Evolutionary conservation across 2,113 vertebrate species (phyloP), one percentile per base, ranked within the genome.

Genomic region (Ceyx melanurus): DNA sequence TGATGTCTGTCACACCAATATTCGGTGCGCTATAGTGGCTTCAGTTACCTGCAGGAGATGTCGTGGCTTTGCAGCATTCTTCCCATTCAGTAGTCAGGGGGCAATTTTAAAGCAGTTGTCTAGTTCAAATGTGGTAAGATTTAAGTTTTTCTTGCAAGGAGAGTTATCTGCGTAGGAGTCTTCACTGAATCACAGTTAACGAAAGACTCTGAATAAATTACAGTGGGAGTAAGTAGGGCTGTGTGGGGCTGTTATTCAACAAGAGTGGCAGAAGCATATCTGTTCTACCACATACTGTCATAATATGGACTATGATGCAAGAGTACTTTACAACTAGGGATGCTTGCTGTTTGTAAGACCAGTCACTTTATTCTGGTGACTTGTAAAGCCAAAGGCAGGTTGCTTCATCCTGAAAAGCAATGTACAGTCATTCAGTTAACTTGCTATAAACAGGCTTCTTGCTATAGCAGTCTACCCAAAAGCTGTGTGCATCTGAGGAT

Each of bases 281-380:
- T 78, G 13, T 78, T 86, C 57, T 51, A 29, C 20, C n/a, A 57
- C 0, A 0, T 0, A 0, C 53, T 37, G n/a, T 51, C 1, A 0
- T 58, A 60, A 33, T 60, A 29, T 1, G 15, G 31, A 25, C 46
- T 68, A 13, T 45, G 74, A 84, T 61, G 42, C 15, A 57, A 37
- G 23, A 57, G 17, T 13, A 19, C 29, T 37, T 68, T 86, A 45
- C 4, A 2, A 22, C 19, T 28, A 86, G 61, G 23, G 28, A 4
- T 19, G 5, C 43, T 88, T 51, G 33, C 71, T 82, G n/a, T 65
- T 35, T 68, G 3, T 35, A n/a, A 72, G 11, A 26, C 15, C 56
- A 45, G 3, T 64, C 23, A 11, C 8, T 74, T 73, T 80, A 31
- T 50, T n/a, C 19, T 54, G 17, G 17, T 3, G 2, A 42, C 42